Evolutionary conservation across 2,888 invertebrate genomes (phyloP).

Genomic region (Eupithecia dodoneata): DNA sequence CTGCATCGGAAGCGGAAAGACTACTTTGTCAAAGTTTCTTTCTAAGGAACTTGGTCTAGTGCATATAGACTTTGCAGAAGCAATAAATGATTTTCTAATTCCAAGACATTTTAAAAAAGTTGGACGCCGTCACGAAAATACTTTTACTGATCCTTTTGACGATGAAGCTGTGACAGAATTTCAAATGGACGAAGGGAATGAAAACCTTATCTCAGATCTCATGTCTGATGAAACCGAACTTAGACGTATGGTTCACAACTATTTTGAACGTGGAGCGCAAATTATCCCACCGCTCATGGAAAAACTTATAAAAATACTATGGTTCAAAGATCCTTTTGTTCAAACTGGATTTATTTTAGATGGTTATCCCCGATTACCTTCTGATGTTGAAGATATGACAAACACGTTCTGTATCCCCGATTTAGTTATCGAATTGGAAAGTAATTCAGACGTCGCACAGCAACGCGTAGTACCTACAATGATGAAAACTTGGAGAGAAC

Average conservation of each 20-base stretch:
- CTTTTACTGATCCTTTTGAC: slow-evolving; percentile 64
- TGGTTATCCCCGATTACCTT: slow-evolving; percentile 84
- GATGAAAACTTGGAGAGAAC: slow-evolving; percentile 70
- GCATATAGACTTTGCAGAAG: slow-evolving; percentile 77
- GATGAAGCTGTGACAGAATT: slow-evolving; percentile 68
- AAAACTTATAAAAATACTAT: slow-evolving; percentile 74
- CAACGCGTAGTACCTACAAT: slow-evolving; percentile 63
- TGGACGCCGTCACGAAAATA: slow-evolving; percentile 74
- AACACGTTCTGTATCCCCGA: slow-evolving; percentile 83
- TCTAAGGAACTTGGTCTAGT: slow-evolving; percentile 83
- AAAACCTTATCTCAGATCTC: slow-evolving; percentile 60
- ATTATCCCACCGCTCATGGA: slow-evolving; percentile 73
- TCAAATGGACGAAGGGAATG: slow-evolving; percentile 69
- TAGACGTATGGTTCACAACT: slow-evolving; percentile 70
- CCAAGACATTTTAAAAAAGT: slow-evolving; percentile 76
- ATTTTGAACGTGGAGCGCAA: slow-evolving; percentile 77
- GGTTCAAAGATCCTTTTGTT: slow-evolving; percentile 81
- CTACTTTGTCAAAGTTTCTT: slow-evolving; percentile 75
- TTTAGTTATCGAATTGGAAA: slow-evolving; percentile 80
- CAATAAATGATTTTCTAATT: slow-evolving; percentile 64
- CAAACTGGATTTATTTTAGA: slow-evolving; percentile 84
- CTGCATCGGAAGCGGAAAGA: slow-evolving; percentile 81
- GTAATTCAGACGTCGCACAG: slow-evolving; percentile 60
- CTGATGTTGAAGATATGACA: slow-evolving; percentile 82
- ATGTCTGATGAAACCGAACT: slow-evolving; percentile 69